These are phyloP conservation scores for Papilio glaucus DNA, from an alignment of 1,140 invertebrate genomes.

Conservation along the genomic window DNA sequence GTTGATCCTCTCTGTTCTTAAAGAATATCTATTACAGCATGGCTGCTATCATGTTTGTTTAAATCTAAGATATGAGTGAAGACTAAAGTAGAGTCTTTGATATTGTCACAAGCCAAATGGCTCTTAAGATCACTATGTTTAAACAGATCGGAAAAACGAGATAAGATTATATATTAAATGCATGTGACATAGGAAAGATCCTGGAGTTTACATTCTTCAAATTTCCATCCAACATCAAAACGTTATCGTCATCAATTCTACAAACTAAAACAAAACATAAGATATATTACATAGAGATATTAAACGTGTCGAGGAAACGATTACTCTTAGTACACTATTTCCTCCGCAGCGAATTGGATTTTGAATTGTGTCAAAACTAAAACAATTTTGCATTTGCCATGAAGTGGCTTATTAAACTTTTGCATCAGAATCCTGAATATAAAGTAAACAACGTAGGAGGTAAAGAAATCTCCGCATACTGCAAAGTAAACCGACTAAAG, in stretches of 20 bases:
- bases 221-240: no score
- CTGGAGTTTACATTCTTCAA: no score
- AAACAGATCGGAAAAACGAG: no score
- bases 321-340: constrained; percentile 14
- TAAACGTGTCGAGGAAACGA: not conserved
- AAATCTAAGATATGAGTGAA: not conserved
- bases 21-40: not conserved
- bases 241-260: no score
- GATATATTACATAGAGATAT: not conserved
- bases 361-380: constrained; percentile 33
- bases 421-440: constrained; percentile 24
- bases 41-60: no score
- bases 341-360: not conserved
- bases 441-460: constrained; percentile 10
- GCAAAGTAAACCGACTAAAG: constrained; percentile 25
- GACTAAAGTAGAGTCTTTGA: not conserved
- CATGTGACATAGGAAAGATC: no score
- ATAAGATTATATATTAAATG: no score
- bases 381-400: constrained; percentile 21
- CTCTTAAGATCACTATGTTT: not conserved
- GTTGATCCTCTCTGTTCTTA: not conserved
- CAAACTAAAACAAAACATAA: no score
- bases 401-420: constrained; percentile 31
- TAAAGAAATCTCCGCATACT: constrained; percentile 28
- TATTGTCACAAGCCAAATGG: not conserved